A percentile compares a stretch with the other conserved stretches of the same genome.
Conservation (phyloP, 2,888 invertebrate genomes). For the Parnassius mnemosyne region DNA sequence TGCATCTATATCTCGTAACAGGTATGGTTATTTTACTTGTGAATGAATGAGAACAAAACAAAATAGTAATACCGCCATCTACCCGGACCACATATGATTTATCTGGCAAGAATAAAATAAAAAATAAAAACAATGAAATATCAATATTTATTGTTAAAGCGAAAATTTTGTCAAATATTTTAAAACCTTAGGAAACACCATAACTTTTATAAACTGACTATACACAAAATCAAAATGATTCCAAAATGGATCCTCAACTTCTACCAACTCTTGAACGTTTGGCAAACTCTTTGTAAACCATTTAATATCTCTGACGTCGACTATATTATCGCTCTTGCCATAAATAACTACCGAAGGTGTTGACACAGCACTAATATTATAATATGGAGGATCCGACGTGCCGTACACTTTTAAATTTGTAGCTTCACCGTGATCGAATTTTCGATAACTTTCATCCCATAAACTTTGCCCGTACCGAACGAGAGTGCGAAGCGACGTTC, state of each 20-base stretch:
- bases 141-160: no score
- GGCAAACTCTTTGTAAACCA: conserved; percentile 76
- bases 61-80: no score
- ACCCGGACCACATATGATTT: no score
- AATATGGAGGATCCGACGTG: conserved; percentile 46
- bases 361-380: conserved; percentile 49
- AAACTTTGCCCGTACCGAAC: conserved; percentile 58
- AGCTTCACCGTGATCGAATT: conserved; percentile 54
- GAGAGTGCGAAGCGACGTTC: conserved; percentile 53
- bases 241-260: conserved; percentile 73
- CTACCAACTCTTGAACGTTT: conserved; percentile 75
- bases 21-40: no score
- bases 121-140: no score
- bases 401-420: conserved; percentile 52
- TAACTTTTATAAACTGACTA: conserved; percentile 40
- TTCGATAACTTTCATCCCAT: conserved; percentile 43
- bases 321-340: conserved; percentile 77
- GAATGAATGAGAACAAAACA: no score
- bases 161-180: conserved; percentile 35
- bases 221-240: conserved; percentile 51
- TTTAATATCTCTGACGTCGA: conserved; percentile 78
- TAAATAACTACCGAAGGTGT: conserved; percentile 52
- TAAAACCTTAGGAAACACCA: conserved; percentile 42
- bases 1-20: no score
- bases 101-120: no score